Evolutionary conservation across 1,140 invertebrate species (phyloP).

Genomic region (Saccostrea glomerata): DNA sequence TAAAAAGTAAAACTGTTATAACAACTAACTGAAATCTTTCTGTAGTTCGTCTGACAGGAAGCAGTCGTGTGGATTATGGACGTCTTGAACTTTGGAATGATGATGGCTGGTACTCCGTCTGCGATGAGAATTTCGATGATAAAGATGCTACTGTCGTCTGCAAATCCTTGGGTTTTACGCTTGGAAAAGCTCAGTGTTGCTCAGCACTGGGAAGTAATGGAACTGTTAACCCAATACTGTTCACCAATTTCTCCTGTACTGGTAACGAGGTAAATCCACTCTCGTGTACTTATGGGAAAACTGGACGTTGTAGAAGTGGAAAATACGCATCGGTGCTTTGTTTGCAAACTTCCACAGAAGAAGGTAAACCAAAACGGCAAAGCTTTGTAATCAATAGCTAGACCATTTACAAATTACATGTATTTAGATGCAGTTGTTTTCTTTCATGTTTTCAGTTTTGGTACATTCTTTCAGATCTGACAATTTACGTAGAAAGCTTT

Average conservation of each 20-base stretch:
- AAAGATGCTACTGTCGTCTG: constrained; percentile 41
- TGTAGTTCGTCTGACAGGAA: constrained; percentile 15
- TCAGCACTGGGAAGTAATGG: constrained; percentile 13
- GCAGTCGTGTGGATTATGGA: constrained; percentile 4
- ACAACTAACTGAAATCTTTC: background rate
- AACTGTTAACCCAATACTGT: background rate
- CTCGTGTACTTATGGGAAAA: background rate
- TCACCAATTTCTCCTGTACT: background rate
- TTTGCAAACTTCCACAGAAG: background rate
- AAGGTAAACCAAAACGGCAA: background rate
- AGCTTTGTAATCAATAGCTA: background rate
- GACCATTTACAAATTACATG: background rate
- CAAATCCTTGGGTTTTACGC: background rate
- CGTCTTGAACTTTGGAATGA: constrained; percentile 35
- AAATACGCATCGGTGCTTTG: constrained; percentile 42
- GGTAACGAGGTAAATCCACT: background rate
- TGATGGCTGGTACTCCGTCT: constrained; percentile 18
- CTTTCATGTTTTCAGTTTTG: background rate
- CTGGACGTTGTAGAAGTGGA: background rate
- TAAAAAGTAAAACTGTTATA: too few relatives aligned
- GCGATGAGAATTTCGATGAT: constrained; percentile 43
- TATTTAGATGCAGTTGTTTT: background rate
- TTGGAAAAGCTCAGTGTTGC: constrained; percentile 32
- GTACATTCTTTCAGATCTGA: constrained; percentile 13
- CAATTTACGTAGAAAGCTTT: background rate